Evolutionary conservation across 2,797 vertebrate species (phyloP).

Genomic region (Lophura swinhoii): DNA sequence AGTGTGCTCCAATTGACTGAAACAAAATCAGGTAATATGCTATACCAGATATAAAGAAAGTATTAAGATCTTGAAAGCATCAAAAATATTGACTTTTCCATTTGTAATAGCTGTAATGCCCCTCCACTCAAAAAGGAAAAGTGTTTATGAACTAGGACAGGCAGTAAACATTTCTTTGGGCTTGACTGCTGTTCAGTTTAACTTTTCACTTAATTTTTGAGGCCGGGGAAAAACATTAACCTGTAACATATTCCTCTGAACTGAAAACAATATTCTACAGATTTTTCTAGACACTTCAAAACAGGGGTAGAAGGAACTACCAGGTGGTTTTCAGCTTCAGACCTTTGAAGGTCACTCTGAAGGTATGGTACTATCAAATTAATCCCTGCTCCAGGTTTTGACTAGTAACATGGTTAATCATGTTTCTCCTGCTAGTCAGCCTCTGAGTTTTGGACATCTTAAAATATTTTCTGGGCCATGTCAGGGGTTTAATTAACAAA

Average conservation of each 20-base stretch:
- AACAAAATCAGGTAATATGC: background rate
- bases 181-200: background rate
- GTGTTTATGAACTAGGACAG: background rate
- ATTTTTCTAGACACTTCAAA: background rate
- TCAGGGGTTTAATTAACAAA: background rate
- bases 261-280: background rate
- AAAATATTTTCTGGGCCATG: background rate
- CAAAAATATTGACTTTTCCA: background rate
- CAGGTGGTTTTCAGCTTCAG: background rate
- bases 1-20: background rate
- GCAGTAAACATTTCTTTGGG: fast-evolving
- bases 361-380: too few relatives aligned
- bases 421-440: background rate
- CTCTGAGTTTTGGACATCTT: background rate
- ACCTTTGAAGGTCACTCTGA: background rate
- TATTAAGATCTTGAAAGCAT: background rate
- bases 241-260: background rate
- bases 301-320: background rate
- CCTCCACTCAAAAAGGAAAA: background rate
- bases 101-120: background rate
- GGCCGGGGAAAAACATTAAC: background rate
- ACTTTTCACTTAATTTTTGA: background rate
- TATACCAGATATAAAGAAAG: background rate
- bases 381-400: background rate
- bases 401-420: background rate